Base-by-base conservation (phyloP, 2,797 vertebrate species). In the Furcifer pardalis region DNA sequence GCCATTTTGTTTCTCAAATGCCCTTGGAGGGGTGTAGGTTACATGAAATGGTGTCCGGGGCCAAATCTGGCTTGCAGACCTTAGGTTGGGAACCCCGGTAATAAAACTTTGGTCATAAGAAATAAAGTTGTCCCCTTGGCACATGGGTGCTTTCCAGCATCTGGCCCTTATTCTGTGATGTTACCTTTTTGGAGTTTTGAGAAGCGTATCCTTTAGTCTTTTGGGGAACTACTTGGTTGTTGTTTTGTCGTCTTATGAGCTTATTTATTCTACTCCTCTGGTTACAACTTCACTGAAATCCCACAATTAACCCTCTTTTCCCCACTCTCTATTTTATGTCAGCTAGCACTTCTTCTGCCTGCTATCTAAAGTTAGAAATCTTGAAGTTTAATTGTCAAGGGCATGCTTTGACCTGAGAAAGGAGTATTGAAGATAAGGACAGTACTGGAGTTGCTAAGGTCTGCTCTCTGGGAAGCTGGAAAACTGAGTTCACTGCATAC, bases 221-320 rank as follows among this genome's bases (percentile, higher is more conserved):
- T 40, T 37, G 19, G 37, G 35, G 1, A 23, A 69, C 17, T 21
- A 6, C 15, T 13, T 21, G 52, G 52, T 56, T 17, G 52, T 56
- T 17, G 52, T n/a, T 27, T 84, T 81, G 35, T 59, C 10, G 86
- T 89, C 90, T 89, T 74, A 75, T 13, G 40, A 19, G 21, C 13
- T 62, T 73, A 0, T 0, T 13, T 30, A 56, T 27, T 88, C 72
- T 75, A 25, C 25, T n/a, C 83, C 35, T 68, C 72, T 87, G 77
- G 71, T 52, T 80, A 44, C 42, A 42, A 35, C 23, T 60, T 76
- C 15, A 59, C 19, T 44, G 19, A 32, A 81, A 49, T 66, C 37
- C 32, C 46, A n/a, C 23, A 17, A 30, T 19, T 23, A 52, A 30
- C 74, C 59, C 60, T 37, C 40, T 65, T 65, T n/a, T 23, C 1